Conservation (phyloP, 2,888 invertebrate genomes). For the Harpagoxenus sublaevis region DNA sequence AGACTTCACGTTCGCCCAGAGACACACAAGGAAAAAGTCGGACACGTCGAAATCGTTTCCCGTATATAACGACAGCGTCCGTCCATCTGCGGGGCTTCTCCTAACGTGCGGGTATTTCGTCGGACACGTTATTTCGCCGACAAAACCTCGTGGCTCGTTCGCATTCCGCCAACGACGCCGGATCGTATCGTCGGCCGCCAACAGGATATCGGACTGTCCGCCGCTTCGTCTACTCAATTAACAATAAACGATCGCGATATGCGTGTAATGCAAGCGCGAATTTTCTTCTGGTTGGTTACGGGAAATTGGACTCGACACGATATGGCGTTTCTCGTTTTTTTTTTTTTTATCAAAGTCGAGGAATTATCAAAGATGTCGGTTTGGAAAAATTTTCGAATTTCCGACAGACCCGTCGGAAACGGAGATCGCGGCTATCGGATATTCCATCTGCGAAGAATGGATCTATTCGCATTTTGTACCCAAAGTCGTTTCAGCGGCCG, state of each 20-base stretch:
- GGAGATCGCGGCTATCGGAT: background rate
- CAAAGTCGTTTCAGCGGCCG: constrained; percentile 67
- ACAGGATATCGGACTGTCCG: constrained; percentile 60
- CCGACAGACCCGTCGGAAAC: background rate
- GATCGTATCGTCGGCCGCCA: constrained; percentile 64
- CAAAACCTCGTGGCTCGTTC: constrained; percentile 70
- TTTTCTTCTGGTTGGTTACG: background rate
- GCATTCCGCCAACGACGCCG: constrained; percentile 70
- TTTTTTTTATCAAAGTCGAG: background rate
- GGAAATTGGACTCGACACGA: constrained; percentile 1
- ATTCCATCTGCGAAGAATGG: background rate
- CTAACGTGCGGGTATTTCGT: constrained; percentile 61
- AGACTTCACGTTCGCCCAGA: constrained; percentile 47
- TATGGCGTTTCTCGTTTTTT: background rate
- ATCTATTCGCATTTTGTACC: background rate
- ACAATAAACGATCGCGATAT: constrained; percentile 69
- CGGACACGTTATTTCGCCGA: constrained; percentile 70
- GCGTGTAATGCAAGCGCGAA: constrained; percentile 51
- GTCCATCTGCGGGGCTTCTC: constrained; percentile 53
- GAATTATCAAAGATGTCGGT: background rate
- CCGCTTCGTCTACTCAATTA: constrained; percentile 67
- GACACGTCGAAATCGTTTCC: constrained; percentile 64
- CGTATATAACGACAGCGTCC: constrained; percentile 55
- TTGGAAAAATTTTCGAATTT: background rate
- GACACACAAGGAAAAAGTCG: constrained; percentile 28